Evolutionary conservation across 2,113 vertebrate species (phyloP), one percentile per base, ranked within the genome.

Genomic region (Donacobius atricapilla): DNA sequence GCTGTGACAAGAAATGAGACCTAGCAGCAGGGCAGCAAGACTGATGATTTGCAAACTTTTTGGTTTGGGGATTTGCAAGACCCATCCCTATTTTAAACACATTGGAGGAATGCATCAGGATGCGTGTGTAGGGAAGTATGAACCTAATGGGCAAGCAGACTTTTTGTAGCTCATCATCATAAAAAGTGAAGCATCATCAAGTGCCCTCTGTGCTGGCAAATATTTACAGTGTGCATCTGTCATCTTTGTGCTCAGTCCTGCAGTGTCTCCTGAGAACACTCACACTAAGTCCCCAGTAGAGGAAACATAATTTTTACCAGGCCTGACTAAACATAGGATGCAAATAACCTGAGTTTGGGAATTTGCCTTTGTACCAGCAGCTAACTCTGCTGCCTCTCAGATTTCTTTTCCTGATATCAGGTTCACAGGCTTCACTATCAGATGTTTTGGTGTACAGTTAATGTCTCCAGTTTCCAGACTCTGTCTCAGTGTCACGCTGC

Each of bases 1-100:
- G 75, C 89, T 88, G 70, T 58, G 82, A 79, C 61, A 79, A 94
- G 73, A 75, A 94, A 63, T 13, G 12, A 85, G 33, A 15, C 40
- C 35, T 56, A 76, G 54, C 24, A 61, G 47, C 47, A 50, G 45
- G 81, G 72, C 58, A 71, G 45, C 15, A 54, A 64, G 28, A 66
- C 17, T 11, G 44, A 54, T 71, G 16, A 86, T 75, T 56, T 72
- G 24, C 53, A 72, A 69, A 44, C 39, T 14, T 82, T 71, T 79
- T 71, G 10, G 33, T 30, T 70, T 44, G 9, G n/a, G n/a, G 50
- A 78, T 75, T 83, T 93, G 50, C 68, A 83, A 71, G 33, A 72
- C 33, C 17, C 20, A 69, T 64, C 24, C 21, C 21, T 75, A 63
- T 90, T 63, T 68, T 22, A 54, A 89, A 81, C 14, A 10, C 0